Percentiles rank a stretch among this genome's conserved stretches.
phyloP scores from a whole-genome alignment of 1,140 invertebrate genomes.

The Scaptomyza montana region DNA sequence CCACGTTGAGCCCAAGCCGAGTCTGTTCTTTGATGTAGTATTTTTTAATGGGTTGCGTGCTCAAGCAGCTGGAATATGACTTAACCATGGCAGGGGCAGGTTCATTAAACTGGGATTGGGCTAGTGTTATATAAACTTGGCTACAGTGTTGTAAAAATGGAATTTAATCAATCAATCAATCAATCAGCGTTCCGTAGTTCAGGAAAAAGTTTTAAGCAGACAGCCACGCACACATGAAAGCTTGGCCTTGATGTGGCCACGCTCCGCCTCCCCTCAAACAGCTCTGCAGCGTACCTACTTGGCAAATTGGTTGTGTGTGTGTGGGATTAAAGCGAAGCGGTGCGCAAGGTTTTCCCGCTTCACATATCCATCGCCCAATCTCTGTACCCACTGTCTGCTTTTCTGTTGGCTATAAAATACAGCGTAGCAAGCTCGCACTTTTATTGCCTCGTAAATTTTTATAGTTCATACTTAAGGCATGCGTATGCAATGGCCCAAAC shows the following conservation, averaged over 20 bases:
- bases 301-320: constrained; percentile 38
- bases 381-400: constrained; percentile 14
- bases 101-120: not conserved
- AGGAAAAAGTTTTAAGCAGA: constrained; percentile 26
- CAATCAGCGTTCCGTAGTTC: constrained; percentile 47
- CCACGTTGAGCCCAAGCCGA: constrained; percentile 5
- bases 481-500: constrained; percentile 53
- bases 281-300: not conserved
- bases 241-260: constrained; percentile 12
- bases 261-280: not conserved
- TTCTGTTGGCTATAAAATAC: constrained; percentile 63
- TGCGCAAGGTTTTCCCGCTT: constrained; percentile 36
- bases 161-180: constrained; percentile 64
- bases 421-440: constrained; percentile 75
- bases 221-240: constrained; percentile 14
- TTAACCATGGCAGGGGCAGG: constrained; percentile 12
- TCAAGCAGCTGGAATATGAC: constrained; percentile 45
- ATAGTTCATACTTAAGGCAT: constrained; percentile 78
- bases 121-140: constrained; percentile 13
- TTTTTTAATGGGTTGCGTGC: constrained; percentile 42
- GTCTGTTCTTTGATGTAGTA: not conserved
- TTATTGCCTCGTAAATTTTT: constrained; percentile 83
- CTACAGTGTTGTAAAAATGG: constrained; percentile 32
- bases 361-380: not conserved
- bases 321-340: constrained; percentile 12